Evolutionary conservation across 2,888 invertebrate genomes (phyloP), one percentile per base, ranked within the genome.

Genomic region (Sepiola atlantica): DNA sequence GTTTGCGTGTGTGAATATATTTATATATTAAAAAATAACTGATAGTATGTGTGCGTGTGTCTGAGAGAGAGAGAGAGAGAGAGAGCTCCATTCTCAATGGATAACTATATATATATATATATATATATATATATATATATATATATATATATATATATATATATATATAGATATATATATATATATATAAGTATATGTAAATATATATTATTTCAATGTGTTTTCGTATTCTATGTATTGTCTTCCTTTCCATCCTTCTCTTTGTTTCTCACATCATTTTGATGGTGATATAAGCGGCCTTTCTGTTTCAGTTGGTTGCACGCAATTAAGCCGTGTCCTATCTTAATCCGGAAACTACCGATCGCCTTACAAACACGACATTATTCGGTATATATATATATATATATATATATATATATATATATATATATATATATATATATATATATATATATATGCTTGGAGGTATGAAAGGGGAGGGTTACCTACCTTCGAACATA

Each of bases 291-390:
- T 77, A 77, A 77, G 77, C 77, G 77, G 77, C 77, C n/a, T n/a
- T n/a, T 77, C 14, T n/a, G 77, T 77, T n/a, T n/a, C 77, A 77
- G 77, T 77, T 77, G 77, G 77, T 77, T 77, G 77, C 77, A 77
- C 77, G n/a, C n/a, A 77, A 77, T 77, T 77, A 77, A 77, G 77
- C 77, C 77, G n/a, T 77, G 16, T 45, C 45, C n/a, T 77, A 77
- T 77, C 77, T 77, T 77, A 77, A 77, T 77, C 77, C 77, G 77
- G 77, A 77, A 77, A 77, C 77, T n/a, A 77, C 77, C 77, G 77
- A 77, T 77, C 77, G n/a, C 77, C 77, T 77, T 77, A 77, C 77
- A 77, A 77, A 32, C n/a, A 18, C 77, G 77, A 77, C 77, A 77
- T 77, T n/a, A 77, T n/a, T n/a, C 4, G 8, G 8, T 45, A 45